Base-by-base conservation (phyloP, 2,888 invertebrate genomes). In the Achlya flavicornis region DNA sequence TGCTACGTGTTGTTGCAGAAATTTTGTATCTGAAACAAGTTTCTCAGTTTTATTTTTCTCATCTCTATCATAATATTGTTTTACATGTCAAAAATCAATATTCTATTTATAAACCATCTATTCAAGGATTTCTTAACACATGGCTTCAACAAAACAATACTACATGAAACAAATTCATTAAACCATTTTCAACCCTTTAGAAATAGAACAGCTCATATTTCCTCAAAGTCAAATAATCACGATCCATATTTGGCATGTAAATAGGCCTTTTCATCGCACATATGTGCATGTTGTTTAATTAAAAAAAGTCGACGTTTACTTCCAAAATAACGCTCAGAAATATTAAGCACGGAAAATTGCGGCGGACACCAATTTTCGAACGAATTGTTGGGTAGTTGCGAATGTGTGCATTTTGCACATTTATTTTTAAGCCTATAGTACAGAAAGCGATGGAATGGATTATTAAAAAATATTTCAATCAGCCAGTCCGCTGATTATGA, bases 241-340 rank as follows among this genome's bases (percentile, higher is more conserved):
- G 53, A 10, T 53, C 53, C 19, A 19, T 19, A 53, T 19, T n/a
- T 53, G 19, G 19, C 19, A 53, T 53, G 53, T 53, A 53, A 41
- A 53, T 53, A 19, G 16, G 19, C 19, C 16, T 19, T 16, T 48
- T 7, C 19, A 53, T 10, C 53, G 10, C 19, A 19, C 53, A 53
- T 53, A 19, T 53, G 53, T 53, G 53, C 53, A 19, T 53, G 53
- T 53, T 53, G 53, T 53, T 53, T 53, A 53, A 53, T 53, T 53
- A 53, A 53, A 53, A 53, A 53, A 53, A 53, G 10, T 19, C 19
- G 10, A 10, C 53, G 53, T 53, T 19, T 53, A 19, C 53, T 19
- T 19, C 19, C 8, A 19, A 14, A 53, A 53, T 53, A 53, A 19
- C 53, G 53, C 53, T 19, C 53, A 53, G 16, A 19, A 19, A 53